phyloP scores from a whole-genome alignment of 1,140 invertebrate genomes.

The Telenomus remus region DNA sequence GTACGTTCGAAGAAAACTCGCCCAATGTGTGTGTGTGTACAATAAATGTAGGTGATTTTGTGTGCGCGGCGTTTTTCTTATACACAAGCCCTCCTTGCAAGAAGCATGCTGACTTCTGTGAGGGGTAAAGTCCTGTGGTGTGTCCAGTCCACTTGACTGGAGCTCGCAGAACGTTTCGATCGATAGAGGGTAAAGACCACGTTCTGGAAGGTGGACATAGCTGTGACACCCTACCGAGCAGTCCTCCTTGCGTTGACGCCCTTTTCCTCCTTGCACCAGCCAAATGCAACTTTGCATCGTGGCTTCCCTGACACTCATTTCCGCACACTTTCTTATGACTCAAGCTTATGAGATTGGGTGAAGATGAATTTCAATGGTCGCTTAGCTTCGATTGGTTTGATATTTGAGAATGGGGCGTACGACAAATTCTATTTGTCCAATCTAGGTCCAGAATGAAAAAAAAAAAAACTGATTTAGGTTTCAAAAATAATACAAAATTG shows the following conservation, averaged over 20 bases:
- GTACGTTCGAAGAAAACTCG: too few relatives aligned
- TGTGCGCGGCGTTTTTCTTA: slow-evolving; percentile 15
- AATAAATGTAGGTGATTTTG: neutral
- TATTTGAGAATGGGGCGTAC: too few relatives aligned
- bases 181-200: slow-evolving; percentile 64
- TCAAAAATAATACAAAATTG: too few relatives aligned
- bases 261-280: slow-evolving; percentile 29
- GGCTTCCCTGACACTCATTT: slow-evolving; percentile 22
- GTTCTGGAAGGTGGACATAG: slow-evolving; percentile 61
- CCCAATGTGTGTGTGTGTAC: too few relatives aligned
- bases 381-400: slow-evolving; percentile 12
- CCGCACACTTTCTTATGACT: slow-evolving; percentile 24
- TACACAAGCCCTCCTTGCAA: slow-evolving; percentile 23
- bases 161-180: slow-evolving; percentile 62
- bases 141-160: slow-evolving; percentile 63
- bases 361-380: slow-evolving; percentile 25
- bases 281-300: slow-evolving; percentile 15
- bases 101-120: slow-evolving; percentile 27
- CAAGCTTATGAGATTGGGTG: slow-evolving; percentile 31
- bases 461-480: too few relatives aligned
- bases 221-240: slow-evolving; percentile 38
- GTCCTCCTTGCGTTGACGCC: slow-evolving; percentile 37
- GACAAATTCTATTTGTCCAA: too few relatives aligned
- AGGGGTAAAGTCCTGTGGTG: slow-evolving; percentile 54
- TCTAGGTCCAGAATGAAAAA: too few relatives aligned